phyloP scores from a whole-genome alignment of 2,113 vertebrate genomes.

The Caranx ignobilis region DNA sequence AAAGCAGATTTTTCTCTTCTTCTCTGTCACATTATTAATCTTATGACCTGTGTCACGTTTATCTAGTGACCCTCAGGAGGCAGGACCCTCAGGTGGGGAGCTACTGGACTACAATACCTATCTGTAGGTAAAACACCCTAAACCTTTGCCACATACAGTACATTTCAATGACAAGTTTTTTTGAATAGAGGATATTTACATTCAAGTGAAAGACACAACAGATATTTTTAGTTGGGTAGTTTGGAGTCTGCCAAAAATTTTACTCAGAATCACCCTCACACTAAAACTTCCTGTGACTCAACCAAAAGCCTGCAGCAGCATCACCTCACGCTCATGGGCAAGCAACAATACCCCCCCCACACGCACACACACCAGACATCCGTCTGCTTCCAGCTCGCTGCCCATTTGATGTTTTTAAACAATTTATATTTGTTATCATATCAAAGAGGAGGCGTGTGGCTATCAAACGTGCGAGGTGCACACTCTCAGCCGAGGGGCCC shows the following conservation, averaged over 20 bases:
- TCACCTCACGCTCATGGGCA: conserved; percentile 1
- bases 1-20: no score
- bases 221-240: no score
- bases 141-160: no score
- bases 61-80: neutral
- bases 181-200: no score
- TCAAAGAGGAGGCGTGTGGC: conserved; percentile 95
- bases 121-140: no score
- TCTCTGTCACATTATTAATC: no score
- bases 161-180: no score
- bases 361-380: conserved; percentile 18
- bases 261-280: conserved; percentile 2
- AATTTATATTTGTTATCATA: conserved; percentile 99
- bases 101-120: neutral
- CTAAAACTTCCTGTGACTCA: conserved; percentile 7
- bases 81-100: neutral
- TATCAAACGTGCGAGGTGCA: conserved; percentile 93
- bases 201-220: no score
- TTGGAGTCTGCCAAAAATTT: neutral
- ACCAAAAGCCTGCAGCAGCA: conserved; percentile 3
- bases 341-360: conserved; percentile 16
- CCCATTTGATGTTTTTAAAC: conserved; percentile 96
- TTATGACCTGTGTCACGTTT: no score
- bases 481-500: conserved; percentile 88
- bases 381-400: conserved; percentile 84